Base-by-base conservation (phyloP, 2,113 vertebrate species). In the Serilophus lunatus region DNA sequence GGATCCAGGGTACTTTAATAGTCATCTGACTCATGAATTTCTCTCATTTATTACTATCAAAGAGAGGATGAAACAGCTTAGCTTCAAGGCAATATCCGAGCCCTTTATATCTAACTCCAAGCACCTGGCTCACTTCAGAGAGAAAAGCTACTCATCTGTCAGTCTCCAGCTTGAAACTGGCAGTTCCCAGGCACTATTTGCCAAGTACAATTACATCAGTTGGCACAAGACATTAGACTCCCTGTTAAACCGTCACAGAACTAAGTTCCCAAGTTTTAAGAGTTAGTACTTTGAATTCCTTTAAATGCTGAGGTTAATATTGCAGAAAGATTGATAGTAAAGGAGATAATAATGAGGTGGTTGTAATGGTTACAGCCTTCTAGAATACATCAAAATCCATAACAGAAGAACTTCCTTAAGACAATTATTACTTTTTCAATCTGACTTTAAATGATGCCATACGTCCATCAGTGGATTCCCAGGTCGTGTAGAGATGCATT, bases 21-120 rank as follows among this genome's bases (percentile, higher is more conserved):
- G 71, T 90, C 53, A 69, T 80, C 82, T 88, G 75, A 88, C 54
- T 93, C 7, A 9, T 65, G 90, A 93, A 90, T 93, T 91, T 93
- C 71, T 95, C 54, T 44, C 53, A 61, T 94, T 87, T 94, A 82
- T 93, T 93, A 26, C 63, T 88, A 54, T 92, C 71, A 92, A 94
- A 88, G 90, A 77, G 35, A 86, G 71, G 71, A 92, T 95, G 90
- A 96, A 94, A 90, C 64, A 83, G 59, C 63, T 84, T 77, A 57
- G 18, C 82, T 93, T 97, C 90, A 92, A 93, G 88, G 86, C 66
- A 59, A 10, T 90, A 66, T 68, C 54, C 42, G 59, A 92, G 66
- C 24, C 71, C 79, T 85, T 96, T 86, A 86, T 45, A 72, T 96
- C 66, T 80, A 88, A 69, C 66, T 94, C 82, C 79, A 90, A 86